phyloP scores from a whole-genome alignment of 2,888 invertebrate species.

The Drosophila dives region DNA sequence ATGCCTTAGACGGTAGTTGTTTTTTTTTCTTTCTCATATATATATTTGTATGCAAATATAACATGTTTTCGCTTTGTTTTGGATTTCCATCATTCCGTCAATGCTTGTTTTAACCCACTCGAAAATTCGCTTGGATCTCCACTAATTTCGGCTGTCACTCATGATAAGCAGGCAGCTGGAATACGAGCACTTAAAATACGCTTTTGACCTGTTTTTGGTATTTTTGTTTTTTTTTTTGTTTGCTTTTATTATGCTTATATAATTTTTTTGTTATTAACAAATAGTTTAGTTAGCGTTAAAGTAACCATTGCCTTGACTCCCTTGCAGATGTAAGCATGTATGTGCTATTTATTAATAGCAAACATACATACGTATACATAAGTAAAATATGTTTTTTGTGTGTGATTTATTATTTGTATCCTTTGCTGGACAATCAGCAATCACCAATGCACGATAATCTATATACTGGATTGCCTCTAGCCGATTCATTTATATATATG shows the following conservation, averaged over 20 bases:
- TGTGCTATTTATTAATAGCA: slow-evolving; percentile 5
- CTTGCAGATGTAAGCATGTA: slow-evolving; percentile 46
- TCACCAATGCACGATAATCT: slow-evolving; percentile 40
- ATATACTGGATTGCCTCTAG: slow-evolving; percentile 54
- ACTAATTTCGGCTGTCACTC: slow-evolving; percentile 19
- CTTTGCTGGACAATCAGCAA: slow-evolving; percentile 37
- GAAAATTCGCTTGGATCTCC: slow-evolving; percentile 41
- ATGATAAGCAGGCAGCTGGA: slow-evolving; percentile 33
- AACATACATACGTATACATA: slow-evolving; percentile 43
- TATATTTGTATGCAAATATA: slow-evolving; percentile 68
- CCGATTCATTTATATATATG: slow-evolving; percentile 39
- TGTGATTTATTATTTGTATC: slow-evolving; percentile 15
- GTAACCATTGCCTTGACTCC: slow-evolving; percentile 64
- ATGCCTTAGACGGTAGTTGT: slow-evolving; percentile 54
- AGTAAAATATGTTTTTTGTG: slow-evolving; percentile 35
- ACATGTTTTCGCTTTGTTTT: slow-evolving; percentile 53
- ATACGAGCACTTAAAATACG: slow-evolving; percentile 21
- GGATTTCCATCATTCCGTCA: slow-evolving; percentile 5
- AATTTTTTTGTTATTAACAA: slow-evolving; percentile 46
- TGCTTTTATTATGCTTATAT: slow-evolving; percentile 28
- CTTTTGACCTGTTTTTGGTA: slow-evolving; percentile 26
- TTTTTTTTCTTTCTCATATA: slow-evolving; percentile 30
- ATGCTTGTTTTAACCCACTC: slow-evolving; percentile 8
- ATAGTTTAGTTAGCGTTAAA: slow-evolving; percentile 63
- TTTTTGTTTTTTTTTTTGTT: slow-evolving; percentile 15